Evolutionary conservation across 2,113 vertebrate species (phyloP), one percentile per base, ranked within the genome.

Genomic region (Myrmecophaga tridactyla): DNA sequence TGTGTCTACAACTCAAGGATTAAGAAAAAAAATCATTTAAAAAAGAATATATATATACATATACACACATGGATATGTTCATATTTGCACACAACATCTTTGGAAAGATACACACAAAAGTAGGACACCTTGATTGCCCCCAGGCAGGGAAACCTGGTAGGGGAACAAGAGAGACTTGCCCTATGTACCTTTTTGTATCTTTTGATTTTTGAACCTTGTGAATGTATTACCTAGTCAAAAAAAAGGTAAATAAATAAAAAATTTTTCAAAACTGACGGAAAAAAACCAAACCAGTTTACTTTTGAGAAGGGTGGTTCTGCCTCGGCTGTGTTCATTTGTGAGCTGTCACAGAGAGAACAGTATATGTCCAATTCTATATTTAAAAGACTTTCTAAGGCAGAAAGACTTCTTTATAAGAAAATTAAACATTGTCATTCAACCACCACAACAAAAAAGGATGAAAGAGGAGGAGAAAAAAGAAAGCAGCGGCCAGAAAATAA

Each of bases 51-150:
- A 75, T n/a, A 23, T 69, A 76, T 83, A 12, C 62, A 39, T 75
- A 56, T 46, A 56, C 6, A 56, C 53, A 56, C 53, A 56, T 20
- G 3, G 48, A 72, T 90, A 92, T 93, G 46, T 41, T 69, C 89
- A 31, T 89, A 92, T 97, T 96, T 96, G 86, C 73, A 96, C 94
- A 91, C 96, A 94, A 89, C 67, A 76, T 91, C 92, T 97, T 92
- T 94, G 58, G 76, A 83, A 93, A 96, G 80, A 90, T 84, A 95
- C 84, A 84, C 51, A 78, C 76, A 86, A 95, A 94, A 96, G 77
- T 89, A 80, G 87, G 63, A 72, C 62, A 91, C 86, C 27, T 94
- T 56, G 1, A 34, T 93, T 86, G 78, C 89, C 89, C 94, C 36
- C 73, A 90, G 76, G 90, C 88, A 96, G 36, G 73, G 58, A 46